Evolutionary conservation across 2,113 vertebrate species (phyloP), one percentile per base, ranked within the genome.

Genomic region (Sylvietta virens): DNA sequence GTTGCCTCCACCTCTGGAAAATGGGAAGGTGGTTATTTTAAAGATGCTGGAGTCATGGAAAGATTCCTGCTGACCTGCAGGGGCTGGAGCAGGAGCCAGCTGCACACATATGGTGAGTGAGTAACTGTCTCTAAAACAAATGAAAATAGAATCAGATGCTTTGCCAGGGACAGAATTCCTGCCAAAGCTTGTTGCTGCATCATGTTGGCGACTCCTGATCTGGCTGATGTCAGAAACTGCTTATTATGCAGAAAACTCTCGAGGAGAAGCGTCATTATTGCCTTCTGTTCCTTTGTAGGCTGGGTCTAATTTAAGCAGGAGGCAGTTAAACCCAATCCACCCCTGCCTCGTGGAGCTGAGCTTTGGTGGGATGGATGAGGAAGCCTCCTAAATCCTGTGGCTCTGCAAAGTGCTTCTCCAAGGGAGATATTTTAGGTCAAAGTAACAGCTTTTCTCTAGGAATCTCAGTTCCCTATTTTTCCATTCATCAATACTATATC

Each of bases 121-220:
- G 94, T 73, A 94, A 83, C 88, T 86, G 93, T 93, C 92, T 96
- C 81, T 88, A 88, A 96, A 97, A 81, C 93, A 96, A 96, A 95
- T 94, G 93, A 81, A 95, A 95, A 95, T 67, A 88, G 92, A 86
- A 77, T 20, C 1, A 1, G 56, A 50, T 2, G 18, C 90, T 91
- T n/a, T 95, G 95, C 94, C 92, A 90, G 90, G 85, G 88, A 80
- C 79, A 90, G 90, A 87, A 82, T 85, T 95, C 42, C 93, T 96
- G 91, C 95, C 96, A 97, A 67, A 19, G 79, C 94, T 95, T 92
- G 90, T 93, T 96, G 95, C 96, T 96, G 92, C 92, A 95, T 96
- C 93, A 94, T 86, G 82, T 77, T 93, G 94, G 94, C 88, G 18
- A 58, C 51, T 37, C 77, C 82, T 3, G 64, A 69, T 58, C 88